These are phyloP conservation scores for Nudaria mundana DNA, from an alignment of 2,888 invertebrate species.

Conservation along the genomic window DNA sequence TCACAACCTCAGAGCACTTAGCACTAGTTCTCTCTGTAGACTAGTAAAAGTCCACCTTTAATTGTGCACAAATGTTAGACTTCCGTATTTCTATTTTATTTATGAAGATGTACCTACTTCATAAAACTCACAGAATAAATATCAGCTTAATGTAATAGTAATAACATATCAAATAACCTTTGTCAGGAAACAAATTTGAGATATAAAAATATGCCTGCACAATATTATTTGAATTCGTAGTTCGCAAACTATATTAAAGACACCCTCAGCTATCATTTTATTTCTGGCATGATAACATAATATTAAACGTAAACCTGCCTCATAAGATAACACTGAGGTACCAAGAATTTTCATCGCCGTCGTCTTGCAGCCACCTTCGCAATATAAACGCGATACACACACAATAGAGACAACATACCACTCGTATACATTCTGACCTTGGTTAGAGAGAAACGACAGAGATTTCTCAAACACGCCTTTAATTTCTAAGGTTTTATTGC, in stretches of 20 bases:
- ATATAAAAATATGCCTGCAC: constrained; percentile 5
- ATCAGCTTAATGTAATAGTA: too few species aligned
- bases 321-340: constrained; percentile 76
- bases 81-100: too few species aligned
- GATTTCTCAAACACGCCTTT: constrained; percentile 59
- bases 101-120: too few species aligned
- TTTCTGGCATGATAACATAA: constrained; percentile 63
- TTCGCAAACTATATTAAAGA: constrained; percentile 45
- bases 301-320: constrained; percentile 72
- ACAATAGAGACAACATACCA: constrained; percentile 62
- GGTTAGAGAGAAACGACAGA: constrained; percentile 73
- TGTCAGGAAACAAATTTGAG: too few species aligned
- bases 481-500: constrained; percentile 78
- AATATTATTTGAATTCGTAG: constrained; percentile 33
- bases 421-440: constrained; percentile 54
- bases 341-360: constrained; percentile 76
- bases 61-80: too few species aligned
- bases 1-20: too few species aligned
- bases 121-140: too few species aligned
- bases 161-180: not conserved
- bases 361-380: constrained; percentile 69
- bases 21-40: too few species aligned
- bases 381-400: constrained; percentile 70
- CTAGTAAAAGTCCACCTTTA: too few species aligned
- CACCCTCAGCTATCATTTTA: constrained; percentile 42